Conservation (phyloP, 2,797 vertebrate genomes). For the Rhinatrema bivittatum region DNA sequence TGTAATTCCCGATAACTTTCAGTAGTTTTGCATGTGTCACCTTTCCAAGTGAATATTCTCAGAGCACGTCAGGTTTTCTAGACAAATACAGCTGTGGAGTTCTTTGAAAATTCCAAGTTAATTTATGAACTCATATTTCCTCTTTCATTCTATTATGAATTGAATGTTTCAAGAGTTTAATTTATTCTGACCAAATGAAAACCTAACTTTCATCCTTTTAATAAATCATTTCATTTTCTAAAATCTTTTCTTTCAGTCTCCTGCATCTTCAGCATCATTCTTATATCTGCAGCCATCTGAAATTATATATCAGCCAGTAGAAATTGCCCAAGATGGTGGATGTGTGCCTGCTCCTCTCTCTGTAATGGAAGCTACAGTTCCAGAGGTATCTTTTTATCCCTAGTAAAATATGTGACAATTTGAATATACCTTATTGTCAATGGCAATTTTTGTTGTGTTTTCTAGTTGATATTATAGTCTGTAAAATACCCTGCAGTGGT, state of each 20-base stretch:
- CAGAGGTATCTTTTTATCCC: conserved; percentile 45
- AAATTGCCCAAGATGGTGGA: conserved; percentile 52
- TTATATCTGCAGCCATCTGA: conserved; percentile 57
- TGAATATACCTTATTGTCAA: not conserved
- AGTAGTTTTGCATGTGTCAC: too few species aligned
- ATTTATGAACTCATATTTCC: too few species aligned
- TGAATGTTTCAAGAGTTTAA: too few species aligned
- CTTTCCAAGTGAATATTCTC: too few species aligned
- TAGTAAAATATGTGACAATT: conserved; percentile 4
- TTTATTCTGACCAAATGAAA: too few species aligned
- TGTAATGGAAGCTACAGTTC: conserved; percentile 52
- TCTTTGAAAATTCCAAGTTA: too few species aligned
- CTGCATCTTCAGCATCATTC: conserved; percentile 48
- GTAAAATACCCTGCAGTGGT: not conserved
- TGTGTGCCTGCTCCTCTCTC: conserved; percentile 43
- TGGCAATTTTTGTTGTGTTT: not conserved
- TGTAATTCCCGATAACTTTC: too few species aligned
- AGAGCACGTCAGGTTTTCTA: too few species aligned
- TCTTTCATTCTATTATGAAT: too few species aligned
- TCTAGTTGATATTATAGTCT: not conserved
- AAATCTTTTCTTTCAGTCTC: conserved; percentile 37
- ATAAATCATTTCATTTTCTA: not conserved
- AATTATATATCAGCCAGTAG: conserved; percentile 56
- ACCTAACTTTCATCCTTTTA: too few species aligned
- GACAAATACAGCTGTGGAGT: too few species aligned